These are phyloP conservation scores for Danio jaintianensis DNA, from an alignment of 2,797 vertebrate genomes.

Conservation along the genomic window DNA sequence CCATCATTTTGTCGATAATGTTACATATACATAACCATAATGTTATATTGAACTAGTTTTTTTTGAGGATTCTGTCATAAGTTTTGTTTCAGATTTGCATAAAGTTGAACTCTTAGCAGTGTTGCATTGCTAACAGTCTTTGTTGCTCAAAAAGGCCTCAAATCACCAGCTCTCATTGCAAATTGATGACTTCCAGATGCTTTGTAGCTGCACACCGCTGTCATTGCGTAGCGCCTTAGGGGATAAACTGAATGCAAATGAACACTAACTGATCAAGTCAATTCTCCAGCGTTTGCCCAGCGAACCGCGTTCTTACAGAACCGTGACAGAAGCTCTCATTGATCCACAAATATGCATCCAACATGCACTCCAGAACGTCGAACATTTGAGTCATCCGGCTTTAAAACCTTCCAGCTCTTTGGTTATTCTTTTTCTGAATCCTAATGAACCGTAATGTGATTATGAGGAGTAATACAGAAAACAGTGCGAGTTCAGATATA, in stretches of 20 bases:
- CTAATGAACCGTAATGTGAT: slow-evolving; percentile 21
- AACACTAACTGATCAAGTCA: slow-evolving; percentile 2
- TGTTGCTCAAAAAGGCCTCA: neutral
- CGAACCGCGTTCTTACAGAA: slow-evolving; percentile 22
- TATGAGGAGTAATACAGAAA: slow-evolving; percentile 30
- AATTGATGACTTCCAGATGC: slow-evolving; percentile 9
- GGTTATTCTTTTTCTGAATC: slow-evolving; percentile 40
- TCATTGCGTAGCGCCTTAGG: slow-evolving; percentile 12
- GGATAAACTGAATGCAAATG: neutral
- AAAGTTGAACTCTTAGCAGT: neutral
- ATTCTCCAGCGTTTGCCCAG: slow-evolving; percentile 18
- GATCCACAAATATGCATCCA: slow-evolving; percentile 37
- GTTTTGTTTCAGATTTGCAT: slow-evolving; percentile 8
- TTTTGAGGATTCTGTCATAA: neutral
- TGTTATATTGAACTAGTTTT: neutral
- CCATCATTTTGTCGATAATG: neutral
- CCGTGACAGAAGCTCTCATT: slow-evolving; percentile 23
- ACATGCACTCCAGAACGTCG: slow-evolving; percentile 22
- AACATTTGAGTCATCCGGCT: neutral
- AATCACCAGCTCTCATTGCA: slow-evolving; percentile 8
- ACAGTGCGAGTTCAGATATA: slow-evolving; percentile 24
- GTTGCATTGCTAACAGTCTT: neutral
- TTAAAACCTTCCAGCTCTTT: slow-evolving; percentile 36
- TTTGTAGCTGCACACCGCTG: neutral
- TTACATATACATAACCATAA: too few species aligned